Conservation (phyloP, 2,113 vertebrate species). For the Anhinga rufa region DNA sequence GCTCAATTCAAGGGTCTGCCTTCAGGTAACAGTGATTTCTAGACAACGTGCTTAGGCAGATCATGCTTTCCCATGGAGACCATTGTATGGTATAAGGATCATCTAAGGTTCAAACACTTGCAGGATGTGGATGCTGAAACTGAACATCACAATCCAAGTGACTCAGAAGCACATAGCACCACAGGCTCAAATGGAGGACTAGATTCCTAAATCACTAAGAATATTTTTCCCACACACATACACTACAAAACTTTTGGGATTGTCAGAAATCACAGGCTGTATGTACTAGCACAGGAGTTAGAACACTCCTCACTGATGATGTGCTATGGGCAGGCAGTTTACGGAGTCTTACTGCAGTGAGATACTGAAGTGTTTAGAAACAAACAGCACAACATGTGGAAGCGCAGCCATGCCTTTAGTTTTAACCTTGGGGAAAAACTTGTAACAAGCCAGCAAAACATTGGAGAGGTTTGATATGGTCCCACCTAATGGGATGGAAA, state of each 20-base stretch:
- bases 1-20: not conserved
- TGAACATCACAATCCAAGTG: not conserved
- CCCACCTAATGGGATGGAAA: conserved; percentile 44
- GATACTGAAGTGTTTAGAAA: conserved; percentile 70
- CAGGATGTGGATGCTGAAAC: not conserved
- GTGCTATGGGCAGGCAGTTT: not conserved
- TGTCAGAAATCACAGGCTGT: not conserved
- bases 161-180: not conserved
- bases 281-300: not conserved
- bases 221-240: not conserved
- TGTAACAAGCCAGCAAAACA: conserved; percentile 65
- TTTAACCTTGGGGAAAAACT: conserved; percentile 73
- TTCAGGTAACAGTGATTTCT: not conserved
- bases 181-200: not conserved
- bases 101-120: not conserved
- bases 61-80: not conserved
- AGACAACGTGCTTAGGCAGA: not conserved
- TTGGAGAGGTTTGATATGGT: conserved; percentile 75
- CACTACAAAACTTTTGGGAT: not conserved
- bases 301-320: not conserved
- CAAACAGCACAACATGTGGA: conserved; percentile 68
- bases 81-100: not conserved
- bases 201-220: not conserved
- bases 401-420: conserved; percentile 62
- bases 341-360: not conserved